Conservation (phyloP, 2,113 vertebrate species). For the Pachyramphus minor region DNA sequence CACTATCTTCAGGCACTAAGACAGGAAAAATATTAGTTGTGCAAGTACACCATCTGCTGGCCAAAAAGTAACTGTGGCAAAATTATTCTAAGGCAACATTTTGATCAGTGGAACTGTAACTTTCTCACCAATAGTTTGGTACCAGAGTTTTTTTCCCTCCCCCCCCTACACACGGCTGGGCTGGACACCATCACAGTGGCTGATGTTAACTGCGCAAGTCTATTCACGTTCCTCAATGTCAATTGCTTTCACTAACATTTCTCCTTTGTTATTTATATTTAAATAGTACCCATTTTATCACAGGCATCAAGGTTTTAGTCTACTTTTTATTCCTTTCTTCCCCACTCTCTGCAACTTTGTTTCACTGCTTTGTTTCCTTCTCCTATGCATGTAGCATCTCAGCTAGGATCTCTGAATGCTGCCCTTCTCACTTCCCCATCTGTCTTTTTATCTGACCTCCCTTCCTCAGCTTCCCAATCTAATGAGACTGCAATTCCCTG, state of each 20-base stretch:
- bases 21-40: not conserved
- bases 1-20: accelerated
- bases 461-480: not conserved
- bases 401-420: not conserved
- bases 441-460: not conserved
- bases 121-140: not conserved
- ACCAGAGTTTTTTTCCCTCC: not conserved
- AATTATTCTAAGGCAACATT: not conserved
- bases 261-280: not conserved
- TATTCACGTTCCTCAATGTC: not conserved
- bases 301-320: not conserved
- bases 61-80: not conserved
- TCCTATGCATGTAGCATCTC: not conserved
- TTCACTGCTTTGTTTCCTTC: not conserved
- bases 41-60: slow-evolving; percentile 71
- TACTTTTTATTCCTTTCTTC: not conserved
- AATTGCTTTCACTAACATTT: not conserved
- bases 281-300: not conserved
- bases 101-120: not conserved
- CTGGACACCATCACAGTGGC: not conserved
- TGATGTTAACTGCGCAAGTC: not conserved
- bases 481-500: not conserved
- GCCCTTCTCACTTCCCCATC: not conserved
- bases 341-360: not conserved
- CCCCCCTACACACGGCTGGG: not conserved